Conservation (phyloP, 2,113 vertebrate genomes). For the Nibea coibor region DNA sequence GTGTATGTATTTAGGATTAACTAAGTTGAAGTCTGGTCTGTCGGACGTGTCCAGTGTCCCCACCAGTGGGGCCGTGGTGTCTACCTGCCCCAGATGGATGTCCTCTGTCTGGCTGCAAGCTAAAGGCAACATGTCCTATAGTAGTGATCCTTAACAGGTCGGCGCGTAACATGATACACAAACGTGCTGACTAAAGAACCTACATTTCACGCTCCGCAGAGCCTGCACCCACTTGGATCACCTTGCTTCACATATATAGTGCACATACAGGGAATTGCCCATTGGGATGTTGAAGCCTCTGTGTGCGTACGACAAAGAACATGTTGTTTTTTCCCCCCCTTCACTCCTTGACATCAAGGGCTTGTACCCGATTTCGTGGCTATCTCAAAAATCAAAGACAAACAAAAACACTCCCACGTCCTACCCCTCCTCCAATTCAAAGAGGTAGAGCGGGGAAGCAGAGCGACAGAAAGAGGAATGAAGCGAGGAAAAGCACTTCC, state of each 20-base stretch:
- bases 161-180: constrained; percentile 77
- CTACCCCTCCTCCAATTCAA: constrained; percentile 68
- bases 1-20: constrained; percentile 74
- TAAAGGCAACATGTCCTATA: constrained; percentile 59
- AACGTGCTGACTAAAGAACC: constrained; percentile 74
- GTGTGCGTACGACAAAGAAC: constrained; percentile 50
- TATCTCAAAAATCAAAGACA: constrained; percentile 88
- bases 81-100: constrained; percentile 81
- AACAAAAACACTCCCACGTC: constrained; percentile 79
- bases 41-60: constrained; percentile 74
- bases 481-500: constrained; percentile 55
- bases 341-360: constrained; percentile 83
- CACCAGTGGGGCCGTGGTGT: constrained; percentile 75
- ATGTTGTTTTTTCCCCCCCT: constrained; percentile 77
- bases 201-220: constrained; percentile 79
- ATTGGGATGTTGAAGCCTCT: constrained; percentile 27
- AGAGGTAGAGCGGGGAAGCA: constrained; percentile 62
- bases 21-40: constrained; percentile 56
- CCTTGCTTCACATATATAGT: constrained; percentile 53
- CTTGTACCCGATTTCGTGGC: constrained; percentile 85
- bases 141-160: constrained; percentile 77
- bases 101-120: constrained; percentile 73
- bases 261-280: constrained; percentile 32
- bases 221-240: constrained; percentile 77
- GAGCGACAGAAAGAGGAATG: constrained; percentile 73